Evolutionary conservation across 2,888 invertebrate species (phyloP).

Genomic region (Hypomecis atomaria): DNA sequence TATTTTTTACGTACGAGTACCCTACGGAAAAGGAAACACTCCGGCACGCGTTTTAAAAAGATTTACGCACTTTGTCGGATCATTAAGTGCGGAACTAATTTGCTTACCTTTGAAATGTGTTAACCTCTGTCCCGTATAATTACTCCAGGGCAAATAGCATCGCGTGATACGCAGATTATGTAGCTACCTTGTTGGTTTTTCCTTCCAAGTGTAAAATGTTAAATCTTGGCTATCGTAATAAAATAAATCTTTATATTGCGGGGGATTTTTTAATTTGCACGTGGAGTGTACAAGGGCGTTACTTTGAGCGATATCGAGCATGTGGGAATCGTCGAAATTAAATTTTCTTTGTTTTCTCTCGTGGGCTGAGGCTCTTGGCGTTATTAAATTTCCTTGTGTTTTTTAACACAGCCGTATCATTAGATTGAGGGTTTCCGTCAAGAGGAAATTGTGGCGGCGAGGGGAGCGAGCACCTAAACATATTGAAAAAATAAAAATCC

Average conservation of each 20-base stretch:
- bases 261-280: slow-evolving; percentile 64
- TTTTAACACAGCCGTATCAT: slow-evolving; percentile 85
- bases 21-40: slow-evolving; percentile 76
- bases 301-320: slow-evolving; percentile 80
- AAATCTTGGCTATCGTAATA: slow-evolving; percentile 36
- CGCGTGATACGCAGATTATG: slow-evolving; percentile 78
- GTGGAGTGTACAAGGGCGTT: slow-evolving; percentile 59
- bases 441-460: slow-evolving; percentile 83
- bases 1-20: slow-evolving; percentile 77
- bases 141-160: slow-evolving; percentile 70
- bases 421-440: slow-evolving; percentile 85
- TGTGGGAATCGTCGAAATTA: slow-evolving; percentile 84
- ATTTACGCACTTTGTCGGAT: slow-evolving; percentile 84
- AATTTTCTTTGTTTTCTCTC: slow-evolving; percentile 82
- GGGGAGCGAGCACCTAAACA: slow-evolving; percentile 81
- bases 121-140: slow-evolving; percentile 80
- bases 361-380: slow-evolving; percentile 73
- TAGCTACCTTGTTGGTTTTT: slow-evolving; percentile 57
- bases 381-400: slow-evolving; percentile 86
- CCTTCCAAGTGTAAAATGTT: slow-evolving; percentile 41
- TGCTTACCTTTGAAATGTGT: slow-evolving; percentile 85
- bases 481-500: slow-evolving; percentile 85
- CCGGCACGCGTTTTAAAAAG: slow-evolving; percentile 80
- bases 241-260: slow-evolving; percentile 36
- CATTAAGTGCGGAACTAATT: slow-evolving; percentile 84